Evolutionary conservation across 1,140 invertebrate species (phyloP), one percentile per base, ranked within the genome.

Genomic region (Philaenus spumarius): DNA sequence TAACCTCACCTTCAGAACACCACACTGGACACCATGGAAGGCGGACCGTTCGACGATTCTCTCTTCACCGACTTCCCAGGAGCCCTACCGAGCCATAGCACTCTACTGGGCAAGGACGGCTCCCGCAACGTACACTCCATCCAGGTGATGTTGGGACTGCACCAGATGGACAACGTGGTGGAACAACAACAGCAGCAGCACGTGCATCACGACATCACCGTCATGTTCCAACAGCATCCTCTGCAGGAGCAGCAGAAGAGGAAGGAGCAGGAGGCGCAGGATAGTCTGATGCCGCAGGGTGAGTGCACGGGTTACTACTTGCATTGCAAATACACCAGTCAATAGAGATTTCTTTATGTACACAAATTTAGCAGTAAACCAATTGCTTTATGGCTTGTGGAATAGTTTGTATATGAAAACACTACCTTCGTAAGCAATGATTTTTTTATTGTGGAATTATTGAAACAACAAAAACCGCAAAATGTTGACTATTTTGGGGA

Each of bases 21-120:
- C n/a, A n/a, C n/a, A n/a, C 55, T 55, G 22, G 46, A 30, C 46
- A 56, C 61, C 34, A 87, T 87, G 84, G 86, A 87, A 69, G 82
- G 84, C 66, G 79, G 79, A 45, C 78, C 80, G 24, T 89, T 87
- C 73, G 86, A 88, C 66, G 86, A 88, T 68, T 81, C 84, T 62
- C 82, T 85, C 65, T 88, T 88, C 68, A 76, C 78, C 58, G 85
- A 90, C 67, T 89, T 87, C 69, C 74, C 80, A 35, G 80, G 79
- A 61, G 58, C 57, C 3, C 63, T 75, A 59, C 65, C 64, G 40
- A 71, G 69, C 57, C 62, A 64, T 15, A 73, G 76, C 53, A 59
- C 72, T 63, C 54, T 76, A 57, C 45, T 68, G 52, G 69, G 68
- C 47, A 69, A 70, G 65, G 53, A 67, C 47, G 74, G 73, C 12